phyloP scores from a whole-genome alignment of 2,113 vertebrate genomes.

The Pteronura brasiliensis region DNA sequence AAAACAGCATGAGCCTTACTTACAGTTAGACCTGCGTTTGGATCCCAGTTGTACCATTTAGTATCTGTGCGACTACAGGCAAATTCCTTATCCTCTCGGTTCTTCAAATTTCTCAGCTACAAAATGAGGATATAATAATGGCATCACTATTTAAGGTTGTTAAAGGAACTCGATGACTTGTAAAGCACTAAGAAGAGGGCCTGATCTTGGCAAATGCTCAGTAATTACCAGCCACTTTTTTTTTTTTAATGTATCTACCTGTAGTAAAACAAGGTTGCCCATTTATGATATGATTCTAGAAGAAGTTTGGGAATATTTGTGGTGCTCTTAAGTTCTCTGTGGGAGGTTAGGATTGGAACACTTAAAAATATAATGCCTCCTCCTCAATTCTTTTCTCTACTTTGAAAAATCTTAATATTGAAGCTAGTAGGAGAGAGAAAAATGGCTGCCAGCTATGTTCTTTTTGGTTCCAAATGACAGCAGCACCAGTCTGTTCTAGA shows the following conservation, averaged over 20 bases:
- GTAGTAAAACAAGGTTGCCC: neutral
- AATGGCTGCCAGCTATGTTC: neutral
- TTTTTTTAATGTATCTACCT: neutral
- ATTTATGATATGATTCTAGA: neutral
- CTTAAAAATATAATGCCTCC: slow-evolving; percentile 6
- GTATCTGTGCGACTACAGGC: neutral
- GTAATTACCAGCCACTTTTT: neutral
- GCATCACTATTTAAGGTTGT: neutral
- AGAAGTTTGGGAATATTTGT: neutral
- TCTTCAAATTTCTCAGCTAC: slow-evolving; percentile 32
- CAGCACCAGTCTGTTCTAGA: neutral
- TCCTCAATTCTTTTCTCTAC: slow-evolving; percentile 8
- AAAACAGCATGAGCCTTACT: neutral
- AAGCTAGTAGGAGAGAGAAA: slow-evolving; percentile 35
- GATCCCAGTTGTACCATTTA: neutral
- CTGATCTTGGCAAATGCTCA: neutral
- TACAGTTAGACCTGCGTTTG: neutral
- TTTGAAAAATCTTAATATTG: neutral
- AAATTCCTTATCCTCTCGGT: slow-evolving; percentile 8
- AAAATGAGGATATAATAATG: slow-evolving; percentile 1
- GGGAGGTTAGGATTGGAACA: slow-evolving; percentile 21
- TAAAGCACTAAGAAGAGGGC: neutral
- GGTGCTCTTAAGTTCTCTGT: slow-evolving; percentile 2
- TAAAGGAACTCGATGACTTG: neutral
- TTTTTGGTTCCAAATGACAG: slow-evolving; percentile 3